phyloP scores from a whole-genome alignment of 2,888 invertebrate species.

The Eretmocerus hayati region DNA sequence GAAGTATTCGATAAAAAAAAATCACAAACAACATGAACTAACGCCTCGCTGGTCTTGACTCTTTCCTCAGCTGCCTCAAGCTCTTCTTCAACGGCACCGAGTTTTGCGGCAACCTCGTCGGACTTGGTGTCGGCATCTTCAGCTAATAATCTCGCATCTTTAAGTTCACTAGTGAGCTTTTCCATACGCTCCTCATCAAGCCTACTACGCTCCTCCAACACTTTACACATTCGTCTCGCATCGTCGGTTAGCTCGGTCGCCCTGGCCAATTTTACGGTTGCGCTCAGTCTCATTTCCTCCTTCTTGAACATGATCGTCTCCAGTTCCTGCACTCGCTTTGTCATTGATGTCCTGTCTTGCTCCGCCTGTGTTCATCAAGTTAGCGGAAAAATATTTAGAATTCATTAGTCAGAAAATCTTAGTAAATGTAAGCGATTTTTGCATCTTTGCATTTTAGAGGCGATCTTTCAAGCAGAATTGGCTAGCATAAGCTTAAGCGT shows the following conservation, averaged over 20 bases:
- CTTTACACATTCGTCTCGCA: slow-evolving; percentile 62
- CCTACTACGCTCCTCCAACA: slow-evolving; percentile 58
- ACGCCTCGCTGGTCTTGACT: slow-evolving; percentile 59
- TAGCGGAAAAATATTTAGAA: too few species aligned
- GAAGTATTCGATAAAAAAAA: neutral
- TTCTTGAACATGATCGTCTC: slow-evolving; percentile 63
- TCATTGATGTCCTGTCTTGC: slow-evolving; percentile 59
- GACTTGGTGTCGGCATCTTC: slow-evolving; percentile 66
- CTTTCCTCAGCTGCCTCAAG: slow-evolving; percentile 64
- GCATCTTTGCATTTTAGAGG: too few species aligned
- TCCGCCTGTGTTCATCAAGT: slow-evolving; percentile 52
- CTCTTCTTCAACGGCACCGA: slow-evolving; percentile 63
- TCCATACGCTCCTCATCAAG: slow-evolving; percentile 62
- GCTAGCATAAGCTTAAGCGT: too few species aligned
- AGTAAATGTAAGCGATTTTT: too few species aligned
- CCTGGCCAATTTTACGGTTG: slow-evolving; percentile 58
- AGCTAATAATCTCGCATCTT: slow-evolving; percentile 62
- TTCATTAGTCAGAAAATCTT: too few species aligned
- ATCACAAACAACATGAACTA: slow-evolving; percentile 28
- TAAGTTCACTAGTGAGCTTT: slow-evolving; percentile 59
- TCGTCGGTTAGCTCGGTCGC: slow-evolving; percentile 67
- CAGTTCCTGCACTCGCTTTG: slow-evolving; percentile 60
- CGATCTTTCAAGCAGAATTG: too few species aligned
- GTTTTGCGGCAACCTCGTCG: slow-evolving; percentile 62
- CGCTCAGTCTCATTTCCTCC: slow-evolving; percentile 58